Percentiles rank a stretch among this genome's conserved stretches.
Evolutionary conservation across 2,797 vertebrate species (phyloP).

Genomic region (Poecilia velifera): DNA sequence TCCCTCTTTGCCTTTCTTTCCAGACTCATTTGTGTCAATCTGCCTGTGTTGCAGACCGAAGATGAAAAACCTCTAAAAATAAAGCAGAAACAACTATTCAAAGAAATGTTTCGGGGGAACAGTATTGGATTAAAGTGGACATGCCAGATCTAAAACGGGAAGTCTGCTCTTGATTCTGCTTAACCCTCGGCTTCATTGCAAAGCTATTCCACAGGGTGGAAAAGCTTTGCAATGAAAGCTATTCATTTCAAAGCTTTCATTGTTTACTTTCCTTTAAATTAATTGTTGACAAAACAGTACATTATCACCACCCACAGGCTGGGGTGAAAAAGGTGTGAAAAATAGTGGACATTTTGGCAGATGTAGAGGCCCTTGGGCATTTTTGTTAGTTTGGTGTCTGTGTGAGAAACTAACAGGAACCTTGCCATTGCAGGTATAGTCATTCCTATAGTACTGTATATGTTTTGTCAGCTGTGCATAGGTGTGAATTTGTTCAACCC

Average conservation of each 20-base stretch:
- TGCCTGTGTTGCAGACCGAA: slow-evolving; percentile 31
- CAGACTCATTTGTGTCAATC: slow-evolving; percentile 61
- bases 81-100: slow-evolving; percentile 7
- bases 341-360: neutral
- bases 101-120: slow-evolving; percentile 21
- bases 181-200: neutral
- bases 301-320: neutral
- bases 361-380: neutral
- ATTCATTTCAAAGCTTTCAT: neutral
- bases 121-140: neutral
- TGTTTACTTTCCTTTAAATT: neutral
- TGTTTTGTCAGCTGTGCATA: neutral
- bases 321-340: neutral
- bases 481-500: neutral
- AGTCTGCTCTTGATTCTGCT: neutral
- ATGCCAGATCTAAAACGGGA: neutral
- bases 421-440: neutral
- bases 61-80: slow-evolving; percentile 48
- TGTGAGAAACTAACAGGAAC: neutral
- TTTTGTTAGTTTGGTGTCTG: neutral
- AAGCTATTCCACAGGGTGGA: neutral
- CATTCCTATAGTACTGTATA: neutral
- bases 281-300: neutral
- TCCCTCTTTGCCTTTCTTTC: slow-evolving; percentile 25
- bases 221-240: no score